Evolutionary conservation across 1,140 invertebrate species (phyloP).

Genomic region (Kradibia gibbosae): DNA sequence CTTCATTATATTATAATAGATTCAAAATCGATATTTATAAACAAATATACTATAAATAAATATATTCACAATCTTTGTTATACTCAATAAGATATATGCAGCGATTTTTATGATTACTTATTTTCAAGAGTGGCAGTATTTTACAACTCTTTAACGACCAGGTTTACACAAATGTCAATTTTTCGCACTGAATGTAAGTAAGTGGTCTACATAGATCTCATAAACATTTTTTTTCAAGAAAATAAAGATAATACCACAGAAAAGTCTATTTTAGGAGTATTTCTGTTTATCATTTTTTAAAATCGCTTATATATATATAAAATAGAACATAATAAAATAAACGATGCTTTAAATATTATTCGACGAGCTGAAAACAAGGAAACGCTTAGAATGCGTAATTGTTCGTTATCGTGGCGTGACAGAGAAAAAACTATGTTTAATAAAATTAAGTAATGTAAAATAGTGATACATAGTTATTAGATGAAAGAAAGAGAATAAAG

Average conservation of each 20-base stretch:
- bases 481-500: conserved; percentile 42
- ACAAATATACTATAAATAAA: no score
- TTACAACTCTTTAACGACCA: background rate
- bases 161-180: background rate
- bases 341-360: background rate
- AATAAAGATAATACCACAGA: background rate
- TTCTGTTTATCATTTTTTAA: background rate
- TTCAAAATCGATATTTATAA: no score
- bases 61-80: no score
- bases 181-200: background rate
- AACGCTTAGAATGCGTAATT: background rate
- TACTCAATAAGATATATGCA: no score
- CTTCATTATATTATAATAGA: no score
- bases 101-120: no score
- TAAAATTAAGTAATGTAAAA: conserved; percentile 25
- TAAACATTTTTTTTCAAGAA: background rate
- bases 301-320: background rate
- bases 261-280: background rate
- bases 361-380: background rate
- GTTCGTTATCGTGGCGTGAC: background rate
- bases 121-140: background rate
- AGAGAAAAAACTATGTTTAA: conserved; percentile 28
- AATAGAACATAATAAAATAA: conserved; percentile 15
- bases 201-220: background rate
- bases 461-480: conserved; percentile 32